A percentile compares a stretch with the other conserved stretches of the same genome.
Evolutionary conservation across 2,797 vertebrate species (phyloP).

Genomic region (Discoglossus pictus): DNA sequence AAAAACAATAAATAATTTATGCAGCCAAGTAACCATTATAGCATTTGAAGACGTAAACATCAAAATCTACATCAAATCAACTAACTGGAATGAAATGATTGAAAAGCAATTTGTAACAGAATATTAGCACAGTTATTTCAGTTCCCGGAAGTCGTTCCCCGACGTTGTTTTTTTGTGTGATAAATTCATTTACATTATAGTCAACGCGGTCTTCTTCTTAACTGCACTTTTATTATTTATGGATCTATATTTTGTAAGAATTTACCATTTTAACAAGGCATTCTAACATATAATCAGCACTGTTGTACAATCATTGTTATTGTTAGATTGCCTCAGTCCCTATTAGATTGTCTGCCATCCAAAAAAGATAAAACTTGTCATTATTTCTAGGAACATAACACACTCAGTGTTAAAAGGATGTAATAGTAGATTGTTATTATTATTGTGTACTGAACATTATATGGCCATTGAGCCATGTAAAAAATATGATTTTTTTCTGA

Average conservation of each 20-base stretch:
- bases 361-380: no score
- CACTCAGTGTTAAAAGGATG: no score
- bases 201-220: constrained; percentile 4
- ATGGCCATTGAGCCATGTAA: no score
- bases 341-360: no score
- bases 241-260: background rate
- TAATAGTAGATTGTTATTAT: no score
- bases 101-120: constrained; percentile 27
- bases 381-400: no score
- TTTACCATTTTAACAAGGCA: no score
- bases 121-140: constrained; percentile 7
- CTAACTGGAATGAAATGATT: background rate
- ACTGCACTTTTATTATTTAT: constrained; percentile 4
- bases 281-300: no score
- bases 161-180: constrained; percentile 24
- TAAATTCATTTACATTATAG: constrained; percentile 32
- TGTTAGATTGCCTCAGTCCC: no score
- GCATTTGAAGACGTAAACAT: constrained; percentile 14
- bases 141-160: constrained; percentile 11
- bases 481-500: no score
- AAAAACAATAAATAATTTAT: constrained; percentile 21
- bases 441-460: no score
- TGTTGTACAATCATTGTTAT: no score
- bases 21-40: constrained; percentile 23
- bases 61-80: constrained; percentile 20